phyloP scores from a whole-genome alignment of 2,797 vertebrate species.

The Trachops cirrhosus region DNA sequence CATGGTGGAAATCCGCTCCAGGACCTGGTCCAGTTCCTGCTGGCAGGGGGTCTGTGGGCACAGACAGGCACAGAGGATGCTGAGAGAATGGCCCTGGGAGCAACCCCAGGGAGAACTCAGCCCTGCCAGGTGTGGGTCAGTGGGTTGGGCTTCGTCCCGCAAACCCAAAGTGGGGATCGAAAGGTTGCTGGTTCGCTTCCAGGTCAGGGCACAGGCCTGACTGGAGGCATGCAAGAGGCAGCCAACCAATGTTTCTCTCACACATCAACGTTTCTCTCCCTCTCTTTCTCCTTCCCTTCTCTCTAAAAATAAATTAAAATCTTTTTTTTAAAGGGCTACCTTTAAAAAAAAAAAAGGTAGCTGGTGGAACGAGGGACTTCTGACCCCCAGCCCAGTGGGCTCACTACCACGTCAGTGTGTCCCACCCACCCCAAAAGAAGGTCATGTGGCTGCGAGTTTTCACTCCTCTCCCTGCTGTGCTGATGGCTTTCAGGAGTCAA shows the following conservation, averaged over 20 bases:
- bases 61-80: neutral
- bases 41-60: conserved; percentile 90
- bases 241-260: neutral
- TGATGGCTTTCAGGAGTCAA: neutral
- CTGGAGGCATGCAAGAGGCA: neutral
- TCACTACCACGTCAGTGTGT: neutral
- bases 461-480: neutral
- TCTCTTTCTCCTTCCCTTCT: neutral
- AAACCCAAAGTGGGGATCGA: neutral
- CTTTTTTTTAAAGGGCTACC: too few relatives aligned
- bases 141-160: neutral
- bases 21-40: conserved; percentile 92
- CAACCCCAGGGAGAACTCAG: neutral
- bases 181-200: neutral
- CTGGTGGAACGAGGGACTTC: neutral
- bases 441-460: neutral
- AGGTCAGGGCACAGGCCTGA: neutral
- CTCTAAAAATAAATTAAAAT: neutral
- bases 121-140: neutral
- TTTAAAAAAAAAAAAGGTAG: neutral
- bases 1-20: conserved; percentile 94
- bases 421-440: neutral
- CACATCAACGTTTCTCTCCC: neutral
- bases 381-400: neutral
- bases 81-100: neutral